A percentile compares a stretch with the other conserved stretches of the same genome.
phyloP scores from a whole-genome alignment of 2,113 vertebrate species.

The Phalacrocorax pelagicus region DNA sequence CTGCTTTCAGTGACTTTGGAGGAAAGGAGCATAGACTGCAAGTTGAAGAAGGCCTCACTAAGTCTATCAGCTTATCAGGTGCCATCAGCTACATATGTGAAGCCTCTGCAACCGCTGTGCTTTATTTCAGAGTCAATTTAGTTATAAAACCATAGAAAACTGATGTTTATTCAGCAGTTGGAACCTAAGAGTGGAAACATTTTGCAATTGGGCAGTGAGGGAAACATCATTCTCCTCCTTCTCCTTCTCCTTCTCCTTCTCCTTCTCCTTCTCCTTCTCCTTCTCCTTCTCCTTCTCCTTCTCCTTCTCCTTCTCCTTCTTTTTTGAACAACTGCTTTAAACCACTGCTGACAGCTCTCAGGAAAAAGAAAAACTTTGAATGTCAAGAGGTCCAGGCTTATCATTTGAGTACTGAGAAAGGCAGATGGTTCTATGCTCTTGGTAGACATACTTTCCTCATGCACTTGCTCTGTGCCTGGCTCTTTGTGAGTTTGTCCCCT shows the following conservation, averaged over 20 bases:
- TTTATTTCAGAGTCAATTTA: neutral
- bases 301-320: neutral
- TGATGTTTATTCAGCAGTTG: neutral
- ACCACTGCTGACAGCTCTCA: neutral
- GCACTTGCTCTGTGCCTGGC: neutral
- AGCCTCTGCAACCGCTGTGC: neutral
- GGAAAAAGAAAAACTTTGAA: neutral
- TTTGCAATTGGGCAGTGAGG: neutral
- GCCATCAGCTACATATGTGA: neutral
- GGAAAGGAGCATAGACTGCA: neutral
- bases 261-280: neutral
- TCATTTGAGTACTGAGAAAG: neutral
- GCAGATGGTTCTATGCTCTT: neutral
- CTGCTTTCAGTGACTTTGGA: neutral
- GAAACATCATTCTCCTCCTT: neutral
- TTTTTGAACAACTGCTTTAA: neutral
- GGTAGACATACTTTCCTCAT: neutral
- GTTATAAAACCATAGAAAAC: conserved; percentile 23
- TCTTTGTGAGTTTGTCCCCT: neutral
- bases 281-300: neutral
- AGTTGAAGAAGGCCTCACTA: neutral
- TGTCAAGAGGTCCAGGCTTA: neutral
- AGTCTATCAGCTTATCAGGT: neutral
- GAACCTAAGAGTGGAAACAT: conserved; percentile 15
- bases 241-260: neutral